Evolutionary conservation across 2,113 vertebrate species (phyloP).

Genomic region (Percina caprodes): DNA sequence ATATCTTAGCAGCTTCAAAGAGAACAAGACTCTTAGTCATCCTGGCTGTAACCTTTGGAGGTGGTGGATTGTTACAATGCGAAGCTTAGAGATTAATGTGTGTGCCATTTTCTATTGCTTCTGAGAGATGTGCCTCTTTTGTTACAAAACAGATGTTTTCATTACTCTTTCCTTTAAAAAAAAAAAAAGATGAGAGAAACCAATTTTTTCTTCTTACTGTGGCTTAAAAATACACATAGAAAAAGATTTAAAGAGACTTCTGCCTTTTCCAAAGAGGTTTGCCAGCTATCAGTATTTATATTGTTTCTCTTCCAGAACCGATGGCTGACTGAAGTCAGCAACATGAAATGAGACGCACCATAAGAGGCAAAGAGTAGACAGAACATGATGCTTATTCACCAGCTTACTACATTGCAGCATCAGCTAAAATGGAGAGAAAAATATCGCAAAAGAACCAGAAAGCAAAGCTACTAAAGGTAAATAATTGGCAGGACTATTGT

Average conservation of each 20-base stretch:
- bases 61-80: constrained; percentile 16
- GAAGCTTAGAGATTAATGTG: constrained; percentile 56
- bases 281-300: constrained; percentile 4
- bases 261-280: constrained; percentile 4
- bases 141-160: constrained; percentile 35
- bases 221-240: constrained; percentile 32
- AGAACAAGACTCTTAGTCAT: constrained; percentile 28
- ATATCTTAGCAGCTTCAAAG: constrained; percentile 3
- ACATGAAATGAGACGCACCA: background rate
- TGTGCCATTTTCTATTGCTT: constrained; percentile 21
- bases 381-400: background rate
- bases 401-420: background rate
- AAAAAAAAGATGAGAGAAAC: background rate
- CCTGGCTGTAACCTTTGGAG: constrained; percentile 25
- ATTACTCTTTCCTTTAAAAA: background rate
- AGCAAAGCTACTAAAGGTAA: too few species aligned
- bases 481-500: too few species aligned
- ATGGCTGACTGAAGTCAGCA: background rate
- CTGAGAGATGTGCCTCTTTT: constrained; percentile 13
- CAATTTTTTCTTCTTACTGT: background rate
- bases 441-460: too few species aligned
- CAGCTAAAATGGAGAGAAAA: background rate
- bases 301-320: background rate
- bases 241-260: background rate
- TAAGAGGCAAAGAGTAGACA: background rate